A percentile compares a stretch with the other conserved stretches of the same genome.
These are phyloP conservation scores for Diorhabda sublineata DNA, from an alignment of 1,140 invertebrate species.

Conservation along the genomic window DNA sequence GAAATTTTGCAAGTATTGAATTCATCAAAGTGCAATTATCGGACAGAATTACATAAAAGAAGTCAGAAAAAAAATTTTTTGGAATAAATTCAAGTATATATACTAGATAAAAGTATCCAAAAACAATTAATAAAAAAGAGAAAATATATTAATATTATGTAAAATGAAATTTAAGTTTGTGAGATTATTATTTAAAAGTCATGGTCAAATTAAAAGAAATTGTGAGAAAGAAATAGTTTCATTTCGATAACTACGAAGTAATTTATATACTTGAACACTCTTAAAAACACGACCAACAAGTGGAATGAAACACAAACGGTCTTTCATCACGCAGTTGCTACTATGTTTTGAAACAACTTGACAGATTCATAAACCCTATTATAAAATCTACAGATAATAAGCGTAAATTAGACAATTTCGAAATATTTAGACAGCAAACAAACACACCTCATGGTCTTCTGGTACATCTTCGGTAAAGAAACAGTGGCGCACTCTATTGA, in stretches of 20 bases:
- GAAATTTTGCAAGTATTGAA: too few species aligned
- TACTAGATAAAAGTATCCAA: too few species aligned
- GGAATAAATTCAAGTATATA: too few species aligned
- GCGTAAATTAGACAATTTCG: slow-evolving; percentile 2
- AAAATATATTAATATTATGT: too few species aligned
- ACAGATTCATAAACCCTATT: slow-evolving; percentile 2
- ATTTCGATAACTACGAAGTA: neutral
- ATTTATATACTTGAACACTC: neutral
- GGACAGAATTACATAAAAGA: too few species aligned
- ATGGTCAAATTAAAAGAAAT: too few species aligned
- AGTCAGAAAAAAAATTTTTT: too few species aligned
- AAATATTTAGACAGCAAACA: slow-evolving; percentile 2
- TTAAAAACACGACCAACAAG: neutral
- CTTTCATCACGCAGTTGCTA: neutral
- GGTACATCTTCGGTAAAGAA: neutral
- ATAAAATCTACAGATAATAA: neutral
- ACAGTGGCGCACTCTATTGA: neutral
- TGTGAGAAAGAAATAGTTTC: too few species aligned
- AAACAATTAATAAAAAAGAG: too few species aligned
- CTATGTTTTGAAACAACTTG: neutral
- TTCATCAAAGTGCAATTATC: too few species aligned
- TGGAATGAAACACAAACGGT: neutral
- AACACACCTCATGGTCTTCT: neutral
- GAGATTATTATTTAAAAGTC: too few species aligned
- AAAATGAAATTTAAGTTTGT: too few species aligned